phyloP scores from a whole-genome alignment of 2,797 vertebrate species.

The Girardinus metallicus region DNA sequence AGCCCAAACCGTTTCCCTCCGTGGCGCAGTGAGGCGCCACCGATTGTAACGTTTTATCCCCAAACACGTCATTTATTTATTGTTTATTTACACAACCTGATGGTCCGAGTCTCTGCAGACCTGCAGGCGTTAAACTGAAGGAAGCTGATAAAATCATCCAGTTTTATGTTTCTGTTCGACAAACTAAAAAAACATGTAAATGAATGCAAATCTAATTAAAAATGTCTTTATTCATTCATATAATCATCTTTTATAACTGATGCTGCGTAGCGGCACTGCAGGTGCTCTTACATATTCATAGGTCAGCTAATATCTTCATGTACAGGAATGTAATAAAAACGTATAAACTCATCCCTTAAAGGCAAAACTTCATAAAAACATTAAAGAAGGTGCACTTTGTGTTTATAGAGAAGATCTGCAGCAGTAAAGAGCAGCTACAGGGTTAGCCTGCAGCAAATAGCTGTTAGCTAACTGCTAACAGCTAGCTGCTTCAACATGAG shows the following conservation, averaged over 20 bases:
- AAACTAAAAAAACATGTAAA: conserved; percentile 24
- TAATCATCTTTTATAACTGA: conserved; percentile 61
- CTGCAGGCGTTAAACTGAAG: neutral
- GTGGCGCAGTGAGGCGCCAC: conserved; percentile 50
- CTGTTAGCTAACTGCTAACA: neutral
- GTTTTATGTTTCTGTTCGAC: neutral
- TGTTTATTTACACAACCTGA: conserved; percentile 13
- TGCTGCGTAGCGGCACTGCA: conserved; percentile 68
- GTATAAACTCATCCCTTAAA: conserved; percentile 61
- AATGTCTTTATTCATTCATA: conserved; percentile 72
- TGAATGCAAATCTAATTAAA: conserved; percentile 58
- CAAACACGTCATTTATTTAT: conserved; percentile 56
- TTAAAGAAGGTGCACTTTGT: conserved; percentile 69
- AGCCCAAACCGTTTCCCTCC: conserved; percentile 65
- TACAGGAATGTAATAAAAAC: conserved; percentile 62
- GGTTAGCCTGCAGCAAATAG: conserved; percentile 16
- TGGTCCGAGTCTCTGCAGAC: neutral
- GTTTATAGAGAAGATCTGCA: conserved; percentile 57
- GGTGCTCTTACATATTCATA: conserved; percentile 60
- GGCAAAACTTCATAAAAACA: conserved; percentile 64
- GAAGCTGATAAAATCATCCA: neutral
- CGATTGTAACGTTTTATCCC: neutral
- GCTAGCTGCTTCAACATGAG: neutral
- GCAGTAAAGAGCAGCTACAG: conserved; percentile 39
- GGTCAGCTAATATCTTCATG: conserved; percentile 57